These are phyloP conservation scores for Oreonectes daqikongensis DNA, from an alignment of 2,797 vertebrate genomes.

Conservation along the genomic window DNA sequence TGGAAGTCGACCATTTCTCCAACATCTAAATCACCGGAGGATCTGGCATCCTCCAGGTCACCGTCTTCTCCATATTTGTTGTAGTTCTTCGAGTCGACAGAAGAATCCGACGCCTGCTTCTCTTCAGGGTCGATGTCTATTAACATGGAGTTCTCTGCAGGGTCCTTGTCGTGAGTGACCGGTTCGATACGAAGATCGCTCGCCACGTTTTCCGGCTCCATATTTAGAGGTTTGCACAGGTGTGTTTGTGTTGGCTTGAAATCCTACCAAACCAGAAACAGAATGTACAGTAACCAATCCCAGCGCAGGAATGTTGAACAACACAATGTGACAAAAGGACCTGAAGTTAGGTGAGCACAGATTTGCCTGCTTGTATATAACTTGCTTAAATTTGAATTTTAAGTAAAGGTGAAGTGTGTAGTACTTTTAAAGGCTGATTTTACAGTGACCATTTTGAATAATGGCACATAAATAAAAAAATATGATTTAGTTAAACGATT, in stretches of 20 bases:
- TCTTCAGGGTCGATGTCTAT: background rate
- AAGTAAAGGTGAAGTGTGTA: background rate
- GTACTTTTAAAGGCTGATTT: no score
- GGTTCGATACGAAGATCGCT: fast-evolving
- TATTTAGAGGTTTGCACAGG: background rate
- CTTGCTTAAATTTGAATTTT: background rate
- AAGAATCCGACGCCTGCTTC: fast-evolving
- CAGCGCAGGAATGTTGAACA: background rate
- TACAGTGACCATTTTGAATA: no score
- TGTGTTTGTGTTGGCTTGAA: background rate
- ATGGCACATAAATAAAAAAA: no score
- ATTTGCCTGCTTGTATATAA: background rate
- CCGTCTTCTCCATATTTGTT: background rate
- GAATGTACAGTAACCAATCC: background rate
- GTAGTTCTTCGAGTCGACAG: fast-evolving
- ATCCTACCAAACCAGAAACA: constrained; percentile 26
- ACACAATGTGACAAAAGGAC: background rate
- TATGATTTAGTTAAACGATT: no score
- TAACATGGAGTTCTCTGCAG: background rate
- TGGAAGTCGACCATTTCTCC: background rate
- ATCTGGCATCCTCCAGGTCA: fast-evolving
- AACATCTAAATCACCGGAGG: background rate
- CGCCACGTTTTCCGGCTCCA: fast-evolving
- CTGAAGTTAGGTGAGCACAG: background rate
- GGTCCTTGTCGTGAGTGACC: fast-evolving